Base-by-base conservation (phyloP, 35 echinoderm and acorn worm genomes). In the Lytechinus pictus region DNA sequence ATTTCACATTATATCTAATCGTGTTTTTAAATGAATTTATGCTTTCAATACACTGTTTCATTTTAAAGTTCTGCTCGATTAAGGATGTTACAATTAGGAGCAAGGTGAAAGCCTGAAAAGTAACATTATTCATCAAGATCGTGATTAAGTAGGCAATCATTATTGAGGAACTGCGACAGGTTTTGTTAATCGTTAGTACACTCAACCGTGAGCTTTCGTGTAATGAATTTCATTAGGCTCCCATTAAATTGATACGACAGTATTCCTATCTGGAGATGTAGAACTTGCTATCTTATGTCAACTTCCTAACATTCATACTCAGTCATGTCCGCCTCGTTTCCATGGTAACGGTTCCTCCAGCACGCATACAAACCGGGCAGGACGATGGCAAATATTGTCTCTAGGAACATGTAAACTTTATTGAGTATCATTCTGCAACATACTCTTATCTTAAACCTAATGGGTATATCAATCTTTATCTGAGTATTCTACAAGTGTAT, bases 291-390 rank as follows among this genome's bases (percentile, higher is more conserved):
- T 79, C 66, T 79, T 5, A 79, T 79, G 66, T 79, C 66, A 79
- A n/a, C 66, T 79, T n/a, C 61, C 66, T 79, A 79, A 79, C 66
- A 79, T 79, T 60, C 66, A 79, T 19, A 24, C 12, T 79, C 66
- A 79, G 66, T 79, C 66, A 79, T 79, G 66, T 79, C 14, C 66
- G 66, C 14, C 66, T n/a, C 16, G 66, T 79, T 79, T 79, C 66
- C 66, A 79, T 79, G 66, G 66, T 79, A n/a, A 79, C 66, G 66
- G 66, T 79, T 79, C 66, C 66, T 79, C 66, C 66, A 79, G 66
- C 66, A 79, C 66, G 66, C 19, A 1, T 79, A 24, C 66, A 24
- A 79, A 14, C 4, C 66, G 19, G 66, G 21, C 10, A 79, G 56
- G 56, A 58, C 13, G 21, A 24, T 79, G 66, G 66, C 66, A 79